Conservation (phyloP, 1,140 invertebrate species). For the Leptonema lineaticorne region DNA sequence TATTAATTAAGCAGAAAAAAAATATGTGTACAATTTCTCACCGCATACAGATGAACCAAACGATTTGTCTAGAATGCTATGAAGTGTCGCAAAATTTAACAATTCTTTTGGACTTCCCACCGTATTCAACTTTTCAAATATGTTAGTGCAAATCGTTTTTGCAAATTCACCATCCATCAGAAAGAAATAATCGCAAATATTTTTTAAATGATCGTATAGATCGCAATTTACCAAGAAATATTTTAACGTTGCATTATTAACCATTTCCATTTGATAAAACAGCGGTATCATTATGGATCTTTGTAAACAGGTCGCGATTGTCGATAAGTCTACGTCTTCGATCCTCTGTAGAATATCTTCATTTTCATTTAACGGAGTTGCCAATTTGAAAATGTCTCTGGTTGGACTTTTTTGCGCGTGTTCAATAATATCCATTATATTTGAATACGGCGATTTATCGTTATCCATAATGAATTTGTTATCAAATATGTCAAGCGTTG, state of each 20-base stretch:
- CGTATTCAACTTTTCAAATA: conserved; percentile 65
- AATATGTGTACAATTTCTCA: too few species aligned
- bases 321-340: conserved; percentile 54
- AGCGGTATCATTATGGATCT: conserved; percentile 68
- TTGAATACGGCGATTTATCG: conserved; percentile 46
- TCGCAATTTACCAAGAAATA: conserved; percentile 67
- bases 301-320: conserved; percentile 63
- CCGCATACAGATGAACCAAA: conserved; percentile 56
- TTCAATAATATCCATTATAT: conserved; percentile 49
- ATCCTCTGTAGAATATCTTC: conserved; percentile 43
- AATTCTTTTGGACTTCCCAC: conserved; percentile 64
- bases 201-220: conserved; percentile 68
- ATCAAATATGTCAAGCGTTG: conserved; percentile 29
- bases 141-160: conserved; percentile 63
- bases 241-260: conserved; percentile 70
- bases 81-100: conserved; percentile 66
- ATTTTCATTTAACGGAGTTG: conserved; percentile 44
- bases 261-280: conserved; percentile 65
- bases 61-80: conserved; percentile 67
- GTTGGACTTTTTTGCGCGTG: conserved; percentile 51
- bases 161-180: conserved; percentile 76
- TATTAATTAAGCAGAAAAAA: too few species aligned
- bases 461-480: conserved; percentile 40
- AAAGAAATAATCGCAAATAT: conserved; percentile 72
- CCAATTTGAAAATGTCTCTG: conserved; percentile 49